Base-by-base conservation (phyloP, 2,888 invertebrate genomes). In the Platynereis dumerilii region DNA sequence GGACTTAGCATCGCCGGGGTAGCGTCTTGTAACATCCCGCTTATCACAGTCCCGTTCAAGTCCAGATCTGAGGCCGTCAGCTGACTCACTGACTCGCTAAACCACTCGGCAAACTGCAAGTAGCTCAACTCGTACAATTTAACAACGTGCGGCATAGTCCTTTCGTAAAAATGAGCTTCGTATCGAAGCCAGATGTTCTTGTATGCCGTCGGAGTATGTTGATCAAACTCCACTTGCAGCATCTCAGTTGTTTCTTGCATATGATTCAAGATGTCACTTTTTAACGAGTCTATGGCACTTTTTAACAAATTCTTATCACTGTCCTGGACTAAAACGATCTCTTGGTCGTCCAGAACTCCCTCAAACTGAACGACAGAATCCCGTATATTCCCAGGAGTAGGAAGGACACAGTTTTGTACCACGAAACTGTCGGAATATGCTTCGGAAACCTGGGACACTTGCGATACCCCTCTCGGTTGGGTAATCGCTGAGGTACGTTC, bases 171-270 rank as follows among this genome's bases (percentile, higher is more conserved):
- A 58, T 78, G 75, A 17, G 68, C 71, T 48, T 78, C 77, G 64
- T 80, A 80, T 48, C 75, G 73, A 54, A 77, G 67, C 74, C 78
- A 78, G 15, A 79, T 67, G 57, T 78, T 79, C 57, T 74, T 56
- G 34, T 55, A 58, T 15, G 42, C 54, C 1, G 53, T 62, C 22
- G 29, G 29, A n/a, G 53, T 63, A 45, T 20, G 17, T 20, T 54
- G 34, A 1, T 64, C 54, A 22, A 69, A 54, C 20, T 58, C 57
- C n/a, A 15, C 24, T 58, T 69, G 68, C 2, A 70, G 34, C 10
- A 29, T 39, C 1, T 52, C 24, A 48, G 60, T 59, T 22, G 69
- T 67, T 15, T 58, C 34, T 1, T 58, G 53, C 42, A 68, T 69
- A 48, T 70, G 68, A 3, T 54, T 48, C 10, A 53, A 24, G 27